Evolutionary conservation across 1,140 invertebrate species (phyloP).

Genomic region (Polypedilum pembai): DNA sequence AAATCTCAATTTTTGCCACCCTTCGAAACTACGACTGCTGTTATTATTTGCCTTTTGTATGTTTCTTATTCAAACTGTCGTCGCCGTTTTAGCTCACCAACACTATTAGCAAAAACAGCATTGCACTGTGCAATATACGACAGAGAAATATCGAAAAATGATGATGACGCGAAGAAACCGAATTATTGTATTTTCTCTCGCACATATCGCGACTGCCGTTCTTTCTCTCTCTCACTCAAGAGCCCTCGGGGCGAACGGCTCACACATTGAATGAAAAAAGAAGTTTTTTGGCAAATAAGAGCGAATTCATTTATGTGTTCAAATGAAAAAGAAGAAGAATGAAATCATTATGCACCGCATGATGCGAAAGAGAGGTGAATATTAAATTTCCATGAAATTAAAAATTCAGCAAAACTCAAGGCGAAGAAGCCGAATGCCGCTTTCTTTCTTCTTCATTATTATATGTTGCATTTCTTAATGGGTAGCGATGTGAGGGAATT

Average conservation of each 20-base stretch:
- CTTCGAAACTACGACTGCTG: too few relatives aligned
- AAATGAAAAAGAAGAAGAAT: neutral
- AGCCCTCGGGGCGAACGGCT: neutral
- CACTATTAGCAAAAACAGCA: neutral
- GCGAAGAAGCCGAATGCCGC: neutral
- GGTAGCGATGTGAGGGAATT: too few relatives aligned
- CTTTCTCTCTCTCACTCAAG: neutral
- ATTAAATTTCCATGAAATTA: neutral
- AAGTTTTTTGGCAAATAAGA: neutral
- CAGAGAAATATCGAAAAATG: too few relatives aligned
- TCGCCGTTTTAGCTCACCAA: neutral
- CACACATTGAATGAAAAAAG: neutral
- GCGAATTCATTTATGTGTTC: neutral
- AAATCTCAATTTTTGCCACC: too few relatives aligned
- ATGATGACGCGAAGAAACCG: conserved; percentile 8
- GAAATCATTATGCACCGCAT: conserved; percentile 17
- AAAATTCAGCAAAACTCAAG: neutral
- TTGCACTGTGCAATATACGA: too few relatives aligned
- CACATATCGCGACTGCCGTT: neutral
- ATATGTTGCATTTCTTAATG: too few relatives aligned
- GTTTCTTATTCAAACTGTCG: neutral
- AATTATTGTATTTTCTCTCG: conserved; percentile 10
- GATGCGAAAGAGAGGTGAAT: conserved; percentile 1
- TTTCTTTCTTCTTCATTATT: neutral
- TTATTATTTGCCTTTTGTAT: too few relatives aligned